Percentiles rank a stretch among this genome's conserved stretches.
Conservation (phyloP, 2,797 vertebrate genomes). For the Pachyuromys duprasi region DNA sequence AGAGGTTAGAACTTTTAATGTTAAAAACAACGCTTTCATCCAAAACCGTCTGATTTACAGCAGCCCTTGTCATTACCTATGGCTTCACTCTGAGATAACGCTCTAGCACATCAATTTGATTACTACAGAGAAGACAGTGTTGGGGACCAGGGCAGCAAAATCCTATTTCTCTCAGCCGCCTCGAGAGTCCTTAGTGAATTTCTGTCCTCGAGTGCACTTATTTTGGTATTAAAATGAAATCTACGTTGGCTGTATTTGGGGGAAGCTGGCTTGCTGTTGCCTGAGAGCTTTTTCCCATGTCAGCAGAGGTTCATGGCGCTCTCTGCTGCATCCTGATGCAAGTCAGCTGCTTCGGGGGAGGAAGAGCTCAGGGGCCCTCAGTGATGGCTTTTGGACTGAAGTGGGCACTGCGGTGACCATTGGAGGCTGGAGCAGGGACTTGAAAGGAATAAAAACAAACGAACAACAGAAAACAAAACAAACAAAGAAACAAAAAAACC, state of each 20-base stretch:
- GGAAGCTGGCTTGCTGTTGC: conserved; percentile 21
- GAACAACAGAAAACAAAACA: too few species aligned
- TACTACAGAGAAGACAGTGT: conserved; percentile 58
- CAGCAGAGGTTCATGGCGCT: neutral
- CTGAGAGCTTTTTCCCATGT: conserved; percentile 11
- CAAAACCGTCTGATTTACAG: neutral
- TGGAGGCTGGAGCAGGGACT: neutral
- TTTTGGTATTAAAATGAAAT: conserved; percentile 77
- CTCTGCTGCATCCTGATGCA: neutral
- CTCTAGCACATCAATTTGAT: conserved; percentile 53
- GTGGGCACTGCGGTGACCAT: neutral
- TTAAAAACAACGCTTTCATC: neutral
- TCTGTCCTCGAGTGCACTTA: conserved; percentile 55
- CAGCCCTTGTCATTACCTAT: neutral
- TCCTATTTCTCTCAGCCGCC: conserved; percentile 65
- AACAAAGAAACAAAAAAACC: neutral
- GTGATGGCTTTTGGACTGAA: neutral
- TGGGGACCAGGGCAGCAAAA: conserved; percentile 56
- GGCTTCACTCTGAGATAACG: neutral
- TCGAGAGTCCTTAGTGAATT: conserved; percentile 58
- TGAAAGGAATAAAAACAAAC: neutral
- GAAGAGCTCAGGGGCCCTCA: neutral
- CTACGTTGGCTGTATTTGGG: conserved; percentile 41
- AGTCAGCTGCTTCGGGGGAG: neutral
- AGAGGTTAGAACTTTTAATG: neutral